phyloP scores from a whole-genome alignment of 2,888 invertebrate species.

The Chromoteleia sp. region DNA sequence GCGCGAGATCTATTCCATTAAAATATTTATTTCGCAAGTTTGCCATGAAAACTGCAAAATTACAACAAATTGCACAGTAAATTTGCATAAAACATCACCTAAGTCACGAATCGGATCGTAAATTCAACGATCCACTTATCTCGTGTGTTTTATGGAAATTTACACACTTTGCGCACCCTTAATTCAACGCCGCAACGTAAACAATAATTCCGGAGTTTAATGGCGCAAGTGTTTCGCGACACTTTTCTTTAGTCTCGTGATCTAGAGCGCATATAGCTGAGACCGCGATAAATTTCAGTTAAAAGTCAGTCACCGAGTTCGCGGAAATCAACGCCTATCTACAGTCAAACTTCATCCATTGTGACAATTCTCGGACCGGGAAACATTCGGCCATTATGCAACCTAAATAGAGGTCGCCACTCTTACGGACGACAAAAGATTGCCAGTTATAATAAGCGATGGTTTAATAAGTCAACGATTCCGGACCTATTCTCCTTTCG shows the following conservation, averaged over 20 bases:
- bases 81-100: slow-evolving; percentile 19
- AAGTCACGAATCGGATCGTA: slow-evolving; percentile 18
- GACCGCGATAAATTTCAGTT: slow-evolving; percentile 39
- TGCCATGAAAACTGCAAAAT: no score
- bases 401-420: slow-evolving; percentile 31
- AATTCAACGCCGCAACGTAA: slow-evolving; percentile 27
- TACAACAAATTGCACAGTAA: not conserved
- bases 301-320: slow-evolving; percentile 49
- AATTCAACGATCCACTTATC: slow-evolving; percentile 39
- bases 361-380: slow-evolving; percentile 27
- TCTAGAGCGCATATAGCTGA: slow-evolving; percentile 48
- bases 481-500: no score
- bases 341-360: slow-evolving; percentile 39
- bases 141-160: slow-evolving; percentile 34
- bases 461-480: slow-evolving; percentile 24
- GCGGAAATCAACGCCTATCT: slow-evolving; percentile 49
- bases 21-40: not conserved
- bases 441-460: slow-evolving; percentile 15
- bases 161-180: slow-evolving; percentile 26
- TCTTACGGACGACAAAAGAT: slow-evolving; percentile 23
- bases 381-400: slow-evolving; percentile 24
- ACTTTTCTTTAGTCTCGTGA: slow-evolving; percentile 40
- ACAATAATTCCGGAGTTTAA: slow-evolving; percentile 56
- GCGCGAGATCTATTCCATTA: not conserved
- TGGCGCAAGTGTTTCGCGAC: slow-evolving; percentile 45